Conservation (phyloP, 1,140 invertebrate species). For the Drosophila pachea region DNA sequence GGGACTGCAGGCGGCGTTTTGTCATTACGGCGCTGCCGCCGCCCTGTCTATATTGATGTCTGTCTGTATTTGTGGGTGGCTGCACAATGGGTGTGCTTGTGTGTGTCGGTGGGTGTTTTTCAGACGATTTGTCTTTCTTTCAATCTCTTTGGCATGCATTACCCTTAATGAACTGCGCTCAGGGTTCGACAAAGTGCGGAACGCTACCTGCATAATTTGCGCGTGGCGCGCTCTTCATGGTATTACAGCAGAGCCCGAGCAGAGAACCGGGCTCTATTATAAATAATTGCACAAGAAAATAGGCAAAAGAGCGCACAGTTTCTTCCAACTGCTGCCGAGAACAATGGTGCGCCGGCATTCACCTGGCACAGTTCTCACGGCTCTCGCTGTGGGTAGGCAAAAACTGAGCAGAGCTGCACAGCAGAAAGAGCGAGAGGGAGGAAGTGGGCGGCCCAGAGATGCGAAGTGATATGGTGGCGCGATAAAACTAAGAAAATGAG, state of each 20-base stretch:
- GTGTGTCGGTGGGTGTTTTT: conserved; percentile 4
- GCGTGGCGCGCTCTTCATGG: neutral
- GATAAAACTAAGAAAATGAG: conserved; percentile 19
- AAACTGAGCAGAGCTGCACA: conserved; percentile 33
- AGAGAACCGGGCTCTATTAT: conserved; percentile 63
- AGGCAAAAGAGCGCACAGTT: conserved; percentile 61
- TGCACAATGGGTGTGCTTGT: conserved; percentile 6
- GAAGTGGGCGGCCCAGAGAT: conserved; percentile 34
- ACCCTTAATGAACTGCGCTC: conserved; percentile 68
- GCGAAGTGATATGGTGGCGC: neutral
- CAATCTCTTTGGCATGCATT: conserved; percentile 68
- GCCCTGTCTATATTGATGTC: conserved; percentile 22
- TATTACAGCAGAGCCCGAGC: conserved; percentile 25
- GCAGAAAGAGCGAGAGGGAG: conserved; percentile 10
- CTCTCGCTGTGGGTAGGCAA: conserved; percentile 41
- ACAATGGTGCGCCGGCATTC: conserved; percentile 44
- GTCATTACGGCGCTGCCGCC: conserved; percentile 52
- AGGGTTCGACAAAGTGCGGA: conserved; percentile 27
- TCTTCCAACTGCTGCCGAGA: conserved; percentile 35
- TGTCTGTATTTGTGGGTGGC: conserved; percentile 9
- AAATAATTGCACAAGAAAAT: conserved; percentile 76
- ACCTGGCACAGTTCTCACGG: conserved; percentile 73
- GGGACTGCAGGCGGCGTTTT: conserved; percentile 20
- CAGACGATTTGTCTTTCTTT: conserved; percentile 61
- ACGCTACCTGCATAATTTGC: conserved; percentile 54